Evolutionary conservation across 2,888 invertebrate genomes (phyloP).

Genomic region (Epirrita christyi): DNA sequence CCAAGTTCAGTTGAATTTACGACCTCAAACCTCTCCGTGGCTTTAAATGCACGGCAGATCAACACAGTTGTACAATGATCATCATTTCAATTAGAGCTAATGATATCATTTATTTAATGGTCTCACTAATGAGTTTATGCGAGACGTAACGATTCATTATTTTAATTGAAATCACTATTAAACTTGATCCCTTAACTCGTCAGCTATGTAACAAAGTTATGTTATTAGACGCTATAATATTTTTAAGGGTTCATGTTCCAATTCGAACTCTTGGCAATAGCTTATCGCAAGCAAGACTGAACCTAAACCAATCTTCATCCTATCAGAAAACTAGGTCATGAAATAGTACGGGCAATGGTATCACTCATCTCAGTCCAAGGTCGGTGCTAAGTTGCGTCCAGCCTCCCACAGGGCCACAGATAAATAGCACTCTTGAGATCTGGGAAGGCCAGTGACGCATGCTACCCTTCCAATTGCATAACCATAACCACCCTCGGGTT

Average conservation of each 20-base stretch:
- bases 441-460: slow-evolving; percentile 54
- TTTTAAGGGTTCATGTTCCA: too few relatives aligned
- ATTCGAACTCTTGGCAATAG: too few relatives aligned
- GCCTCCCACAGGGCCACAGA: slow-evolving; percentile 35
- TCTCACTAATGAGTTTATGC: slow-evolving; percentile 9
- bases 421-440: slow-evolving; percentile 23
- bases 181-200: background rate
- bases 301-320: slow-evolving; percentile 5
- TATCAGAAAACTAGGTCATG: slow-evolving; percentile 32
- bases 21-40: too few relatives aligned
- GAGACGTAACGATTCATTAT: slow-evolving; percentile 5
- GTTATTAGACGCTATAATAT: too few relatives aligned
- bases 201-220: background rate
- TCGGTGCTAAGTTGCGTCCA: slow-evolving; percentile 31
- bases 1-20: too few relatives aligned
- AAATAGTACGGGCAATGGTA: slow-evolving; percentile 15
- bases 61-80: slow-evolving; percentile 10
- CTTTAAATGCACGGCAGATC: background rate
- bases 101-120: slow-evolving; percentile 15
- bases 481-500: slow-evolving; percentile 36
- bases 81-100: slow-evolving; percentile 5
- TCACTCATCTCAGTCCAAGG: slow-evolving; percentile 25
- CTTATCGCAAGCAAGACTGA: background rate
- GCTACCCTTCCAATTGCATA: slow-evolving; percentile 36
- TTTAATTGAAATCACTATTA: slow-evolving; percentile 3